These are phyloP conservation scores for Typhlichthys subterraneus DNA, from an alignment of 2,797 vertebrate genomes.

Conservation along the genomic window DNA sequence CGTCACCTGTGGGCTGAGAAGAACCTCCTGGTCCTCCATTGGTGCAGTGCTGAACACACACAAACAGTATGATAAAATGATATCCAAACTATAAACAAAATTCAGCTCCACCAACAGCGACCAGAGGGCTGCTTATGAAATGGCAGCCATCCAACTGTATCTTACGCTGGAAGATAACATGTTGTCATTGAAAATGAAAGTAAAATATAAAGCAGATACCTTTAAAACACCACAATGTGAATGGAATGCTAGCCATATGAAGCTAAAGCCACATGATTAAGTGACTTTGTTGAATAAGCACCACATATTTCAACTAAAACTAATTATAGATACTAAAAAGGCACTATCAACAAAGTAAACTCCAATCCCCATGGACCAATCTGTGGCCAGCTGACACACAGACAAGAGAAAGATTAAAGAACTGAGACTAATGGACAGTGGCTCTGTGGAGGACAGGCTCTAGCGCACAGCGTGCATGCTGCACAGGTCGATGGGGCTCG, in stretches of 20 bases:
- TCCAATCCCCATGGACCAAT: conserved; percentile 69
- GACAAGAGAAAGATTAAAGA: conserved; percentile 74
- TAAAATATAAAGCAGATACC: no score
- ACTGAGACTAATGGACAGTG: conserved; percentile 73
- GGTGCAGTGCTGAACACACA: conserved; percentile 61
- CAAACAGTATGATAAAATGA: background rate
- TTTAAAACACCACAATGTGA: no score
- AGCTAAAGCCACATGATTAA: no score
- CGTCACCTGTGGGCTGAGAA: conserved; percentile 87
- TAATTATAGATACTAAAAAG: conserved; percentile 22
- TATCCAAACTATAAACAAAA: no score
- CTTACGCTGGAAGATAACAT: no score
- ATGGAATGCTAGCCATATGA: no score
- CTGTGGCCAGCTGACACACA: conserved; percentile 63
- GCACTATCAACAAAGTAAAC: conserved; percentile 52
- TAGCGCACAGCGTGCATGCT: conserved; percentile 64
- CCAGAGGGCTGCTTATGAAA: no score
- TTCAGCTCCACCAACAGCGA: no score
- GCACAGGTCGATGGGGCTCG: conserved; percentile 72
- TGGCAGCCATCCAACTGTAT: no score
- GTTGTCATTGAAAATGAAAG: no score
- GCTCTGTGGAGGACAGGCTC: conserved; percentile 67
- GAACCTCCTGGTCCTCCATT: conserved; percentile 84
- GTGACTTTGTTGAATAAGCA: no score
- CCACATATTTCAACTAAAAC: background rate